Evolutionary conservation across 2,113 vertebrate species (phyloP).

Genomic region (Austrofundulus limnaeus): DNA sequence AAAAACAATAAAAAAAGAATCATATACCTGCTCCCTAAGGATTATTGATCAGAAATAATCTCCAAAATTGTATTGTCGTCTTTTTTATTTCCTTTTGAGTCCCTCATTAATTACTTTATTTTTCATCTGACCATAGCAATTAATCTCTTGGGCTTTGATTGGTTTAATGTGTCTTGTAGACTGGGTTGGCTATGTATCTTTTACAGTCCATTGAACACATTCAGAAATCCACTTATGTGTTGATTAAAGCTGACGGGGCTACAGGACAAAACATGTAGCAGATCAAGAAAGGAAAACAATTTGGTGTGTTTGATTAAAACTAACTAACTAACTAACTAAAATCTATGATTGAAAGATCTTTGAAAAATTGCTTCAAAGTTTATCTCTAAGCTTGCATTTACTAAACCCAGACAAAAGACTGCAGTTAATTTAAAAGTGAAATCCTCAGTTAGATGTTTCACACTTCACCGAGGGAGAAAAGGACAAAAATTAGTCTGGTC

Average conservation of each 20-base stretch:
- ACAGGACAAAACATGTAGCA: conserved; percentile 1
- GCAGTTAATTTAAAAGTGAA: conserved; percentile 36
- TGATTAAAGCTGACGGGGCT: conserved; percentile 4
- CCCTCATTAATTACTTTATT: conserved; percentile 63
- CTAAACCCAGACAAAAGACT: conserved; percentile 36
- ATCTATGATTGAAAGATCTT: conserved; percentile 38
- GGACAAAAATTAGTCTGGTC: conserved; percentile 47
- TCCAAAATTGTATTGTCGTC: conserved; percentile 64
- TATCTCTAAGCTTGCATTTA: conserved; percentile 19
- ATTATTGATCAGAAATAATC: conserved; percentile 71
- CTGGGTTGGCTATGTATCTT: conserved; percentile 38
- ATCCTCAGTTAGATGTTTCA: conserved; percentile 47
- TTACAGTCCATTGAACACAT: conserved; percentile 39
- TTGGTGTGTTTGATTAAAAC: background rate
- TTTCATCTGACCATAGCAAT: conserved; percentile 56
- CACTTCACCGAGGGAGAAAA: conserved; percentile 36
- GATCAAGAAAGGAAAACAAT: background rate
- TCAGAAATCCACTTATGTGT: conserved; percentile 36
- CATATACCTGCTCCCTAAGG: conserved; percentile 16
- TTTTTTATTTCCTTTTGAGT: conserved; percentile 68
- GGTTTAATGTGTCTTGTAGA: conserved; percentile 59
- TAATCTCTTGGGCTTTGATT: conserved; percentile 67
- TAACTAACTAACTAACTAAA: background rate
- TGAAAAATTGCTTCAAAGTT: conserved; percentile 13
- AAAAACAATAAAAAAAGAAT: background rate